Base-by-base conservation (phyloP, 1,140 invertebrate species). In the Acromyrmex heyeri region DNA sequence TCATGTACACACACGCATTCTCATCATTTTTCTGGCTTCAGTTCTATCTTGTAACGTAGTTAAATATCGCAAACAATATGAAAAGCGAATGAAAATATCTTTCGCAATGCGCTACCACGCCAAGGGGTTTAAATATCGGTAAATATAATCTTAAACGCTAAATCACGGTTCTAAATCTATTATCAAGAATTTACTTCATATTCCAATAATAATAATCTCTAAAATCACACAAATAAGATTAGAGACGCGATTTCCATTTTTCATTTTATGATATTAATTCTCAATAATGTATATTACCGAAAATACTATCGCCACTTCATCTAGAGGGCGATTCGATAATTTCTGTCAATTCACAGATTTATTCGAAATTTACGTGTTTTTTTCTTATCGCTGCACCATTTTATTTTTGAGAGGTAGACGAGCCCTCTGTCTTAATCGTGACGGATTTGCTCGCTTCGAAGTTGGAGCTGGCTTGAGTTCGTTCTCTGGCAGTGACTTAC, bases 401-500 rank as follows among this genome's bases (percentile, higher is more conserved):
- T 87, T 65, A 91, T 27, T 88, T 93, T 70, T 90, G 83, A 21
- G 59, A 76, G 7, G 62, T 30, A 21, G 73, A 69, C 16, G 79
- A 75, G 67, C 18, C 87, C 73, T 89, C 88, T 2, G 50, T 10
- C 34, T 87, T 89, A 34, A 67, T 87, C 10, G 44, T 79, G 12
- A 76, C 61, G 30, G 72, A 83, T 30, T 90, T 90, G 21, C 55
- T 83, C 59, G 87, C 65, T 50, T 92, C 89, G 8, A 44, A 27
- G 3, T 92, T 91, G 24, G 53, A 62, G 16, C 10, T 86, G 14
- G 61, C 1, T 57, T 85, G 85, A 53, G 83, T 69, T 62, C 89
- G 85, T 82, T 92, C 87, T 67, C 88, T 92, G 65, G 78, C 81
- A 67, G 77, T 78, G 55, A 62, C 55, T 81, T 87, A 87, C 12